Evolutionary conservation across 2,797 vertebrate genomes (phyloP), one percentile per base, ranked within the genome.

Genomic region (Tadarida brasiliensis): DNA sequence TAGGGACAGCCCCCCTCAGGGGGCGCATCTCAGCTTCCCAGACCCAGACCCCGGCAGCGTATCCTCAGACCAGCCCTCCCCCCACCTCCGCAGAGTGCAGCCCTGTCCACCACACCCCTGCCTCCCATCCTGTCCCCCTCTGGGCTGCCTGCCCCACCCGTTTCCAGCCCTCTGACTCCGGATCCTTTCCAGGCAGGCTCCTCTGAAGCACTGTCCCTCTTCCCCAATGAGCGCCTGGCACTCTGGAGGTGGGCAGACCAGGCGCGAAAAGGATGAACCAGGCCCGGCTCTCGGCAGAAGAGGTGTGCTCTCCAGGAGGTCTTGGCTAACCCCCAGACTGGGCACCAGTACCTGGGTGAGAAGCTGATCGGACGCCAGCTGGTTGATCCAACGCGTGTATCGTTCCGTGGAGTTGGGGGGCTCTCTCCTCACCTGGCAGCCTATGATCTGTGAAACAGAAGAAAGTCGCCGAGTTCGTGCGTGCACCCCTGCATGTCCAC

Each of bases 381-480:
- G 98, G 97, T 99, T 99, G 98, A 99, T 99, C 99, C 99, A 99
- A 90, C 99, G 99, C 1, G 99, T 99, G 95, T 99, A 99, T 0
- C 99, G 99, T 30, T 99, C 98, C 0, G 99, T 99, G 11, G 99
- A 99, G 51, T 98, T 98, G 5, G 98, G 98, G 0, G 99, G 99
- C 73, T 99, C 98, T 87, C 99, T 98, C 78, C 95, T 98, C 91
- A 99, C 98, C 91, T 98, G 98, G 96, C 99, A 99, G 67, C 99
- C 99, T 91, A 99, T 97, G 93, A 99, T 98, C 99, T 99, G 74
- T 26, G 24, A 80, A 71, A 51, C 16, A n/a, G 49, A 24, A 2
- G 19, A 30, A 11, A 28, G 11, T 0, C 5, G 2, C 2, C 7
- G 8, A 30, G 39, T 11, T 15, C 47, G 35, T 3, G 3, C 2